Percentiles rank a stretch among this genome's conserved stretches.
These are phyloP conservation scores for Balearica regulorum DNA, from an alignment of 2,797 vertebrate species.

Conservation along the genomic window DNA sequence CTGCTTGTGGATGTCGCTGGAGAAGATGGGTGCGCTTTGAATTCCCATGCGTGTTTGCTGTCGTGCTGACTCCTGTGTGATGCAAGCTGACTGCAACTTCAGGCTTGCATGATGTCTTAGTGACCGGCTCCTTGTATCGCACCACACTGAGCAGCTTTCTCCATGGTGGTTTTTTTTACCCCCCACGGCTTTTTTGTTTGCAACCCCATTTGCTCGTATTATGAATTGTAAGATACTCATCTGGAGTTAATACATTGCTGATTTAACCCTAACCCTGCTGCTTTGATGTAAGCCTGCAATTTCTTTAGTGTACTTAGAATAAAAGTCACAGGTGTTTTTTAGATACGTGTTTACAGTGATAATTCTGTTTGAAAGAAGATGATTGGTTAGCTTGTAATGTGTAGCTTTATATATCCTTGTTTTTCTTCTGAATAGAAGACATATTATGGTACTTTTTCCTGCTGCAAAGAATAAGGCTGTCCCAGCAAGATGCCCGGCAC, in stretches of 20 bases:
- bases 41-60: background rate
- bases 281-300: background rate
- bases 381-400: background rate
- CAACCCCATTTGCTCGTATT: background rate
- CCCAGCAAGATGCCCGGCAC: background rate
- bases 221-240: background rate
- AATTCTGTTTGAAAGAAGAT: background rate
- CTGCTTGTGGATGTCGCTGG: background rate
- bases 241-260: background rate
- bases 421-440: background rate
- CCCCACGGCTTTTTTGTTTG: background rate
- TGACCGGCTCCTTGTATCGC: background rate
- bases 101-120: background rate
- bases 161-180: background rate
- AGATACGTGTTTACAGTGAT: background rate
- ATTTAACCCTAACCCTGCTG: background rate
- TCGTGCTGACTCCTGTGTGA: fast-evolving
- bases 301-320: background rate
- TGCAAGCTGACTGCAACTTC: background rate
- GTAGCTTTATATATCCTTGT: background rate
- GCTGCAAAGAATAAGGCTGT: background rate
- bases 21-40: background rate
- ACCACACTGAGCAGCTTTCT: background rate
- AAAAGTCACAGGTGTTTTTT: background rate
- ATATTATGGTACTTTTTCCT: background rate